phyloP scores from a whole-genome alignment of 1,140 invertebrate genomes.

The Teleogryllus occipitalis region DNA sequence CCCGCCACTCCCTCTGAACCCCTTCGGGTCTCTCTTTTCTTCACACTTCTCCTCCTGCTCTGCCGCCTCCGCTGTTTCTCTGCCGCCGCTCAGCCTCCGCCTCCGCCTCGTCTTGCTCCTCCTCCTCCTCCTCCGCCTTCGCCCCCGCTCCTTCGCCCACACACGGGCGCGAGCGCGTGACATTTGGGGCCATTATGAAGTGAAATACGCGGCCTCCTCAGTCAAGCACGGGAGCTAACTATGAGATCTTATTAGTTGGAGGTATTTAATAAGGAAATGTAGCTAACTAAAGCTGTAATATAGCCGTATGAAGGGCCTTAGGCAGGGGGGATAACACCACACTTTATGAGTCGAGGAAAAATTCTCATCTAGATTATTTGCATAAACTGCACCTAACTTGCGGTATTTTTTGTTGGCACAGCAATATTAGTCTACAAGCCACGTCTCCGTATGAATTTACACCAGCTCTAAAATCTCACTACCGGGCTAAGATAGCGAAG shows the following conservation, averaged over 20 bases:
- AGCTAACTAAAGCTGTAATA: conserved; percentile 23
- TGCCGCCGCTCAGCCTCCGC: not conserved
- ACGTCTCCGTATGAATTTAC: conserved; percentile 17
- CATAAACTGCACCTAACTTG: conserved; percentile 33
- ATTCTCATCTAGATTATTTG: conserved; percentile 37
- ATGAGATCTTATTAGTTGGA: conserved; percentile 25
- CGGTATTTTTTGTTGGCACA: conserved; percentile 18
- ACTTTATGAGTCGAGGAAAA: conserved; percentile 33
- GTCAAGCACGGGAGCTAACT: conserved; percentile 16
- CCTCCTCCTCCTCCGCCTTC: conserved; percentile 9
- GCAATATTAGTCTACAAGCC: conserved; percentile 19
- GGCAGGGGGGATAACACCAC: conserved; percentile 29
- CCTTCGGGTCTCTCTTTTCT: too few relatives aligned
- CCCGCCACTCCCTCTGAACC: too few relatives aligned
- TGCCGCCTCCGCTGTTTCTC: not conserved
- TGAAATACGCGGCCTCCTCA: conserved; percentile 15
- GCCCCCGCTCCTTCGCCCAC: not conserved
- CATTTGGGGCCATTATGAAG: conserved; percentile 7
- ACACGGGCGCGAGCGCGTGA: not conserved
- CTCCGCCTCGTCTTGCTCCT: conserved; percentile 2
- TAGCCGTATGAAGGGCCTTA: conserved; percentile 20
- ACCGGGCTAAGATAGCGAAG: conserved; percentile 20
- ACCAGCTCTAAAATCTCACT: conserved; percentile 20
- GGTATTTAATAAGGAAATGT: conserved; percentile 26
- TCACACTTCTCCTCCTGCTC: too few relatives aligned